phyloP scores from a whole-genome alignment of 1,140 invertebrate genomes.

The Drosophila ambigua region DNA sequence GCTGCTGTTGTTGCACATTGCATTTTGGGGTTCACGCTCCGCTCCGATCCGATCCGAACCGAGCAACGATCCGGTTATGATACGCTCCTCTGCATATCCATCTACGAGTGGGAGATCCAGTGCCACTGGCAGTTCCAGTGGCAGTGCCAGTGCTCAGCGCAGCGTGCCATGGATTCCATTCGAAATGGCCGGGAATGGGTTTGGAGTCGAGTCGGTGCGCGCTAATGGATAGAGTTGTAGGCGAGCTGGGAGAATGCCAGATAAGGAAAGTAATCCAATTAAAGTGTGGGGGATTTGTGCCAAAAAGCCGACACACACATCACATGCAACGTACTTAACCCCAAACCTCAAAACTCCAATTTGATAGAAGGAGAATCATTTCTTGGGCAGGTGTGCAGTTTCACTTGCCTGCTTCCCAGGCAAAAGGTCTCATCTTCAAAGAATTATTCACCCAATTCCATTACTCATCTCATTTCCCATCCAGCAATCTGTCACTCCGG shows the following conservation, averaged over 20 bases:
- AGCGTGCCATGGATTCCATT: constrained; percentile 75
- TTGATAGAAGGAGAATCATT: constrained; percentile 11
- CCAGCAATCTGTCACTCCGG: constrained; percentile 21
- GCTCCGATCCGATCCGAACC: constrained; percentile 26
- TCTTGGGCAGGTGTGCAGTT: not conserved
- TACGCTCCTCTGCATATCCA: constrained; percentile 66
- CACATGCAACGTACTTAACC: constrained; percentile 53
- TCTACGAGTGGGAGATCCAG: constrained; percentile 15
- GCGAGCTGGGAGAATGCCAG: constrained; percentile 37
- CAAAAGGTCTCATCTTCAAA: constrained; percentile 53
- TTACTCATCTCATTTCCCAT: constrained; percentile 55
- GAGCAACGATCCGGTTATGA: constrained; percentile 72
- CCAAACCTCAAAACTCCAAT: constrained; percentile 4
- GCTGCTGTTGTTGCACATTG: constrained; percentile 29
- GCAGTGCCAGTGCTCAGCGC: constrained; percentile 52
- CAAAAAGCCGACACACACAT: constrained; percentile 34
- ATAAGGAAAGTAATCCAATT: constrained; percentile 74
- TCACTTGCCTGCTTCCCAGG: constrained; percentile 27
- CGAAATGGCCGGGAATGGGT: constrained; percentile 52
- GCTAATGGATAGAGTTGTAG: constrained; percentile 64
- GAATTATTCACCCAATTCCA: constrained; percentile 52
- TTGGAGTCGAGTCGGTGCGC: too few species aligned
- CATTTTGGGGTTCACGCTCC: constrained; percentile 70
- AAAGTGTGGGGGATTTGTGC: constrained; percentile 57
- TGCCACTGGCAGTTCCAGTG: constrained; percentile 6